These are phyloP conservation scores for Corydoras maculifer DNA, from an alignment of 2,113 vertebrate genomes.

Conservation along the genomic window DNA sequence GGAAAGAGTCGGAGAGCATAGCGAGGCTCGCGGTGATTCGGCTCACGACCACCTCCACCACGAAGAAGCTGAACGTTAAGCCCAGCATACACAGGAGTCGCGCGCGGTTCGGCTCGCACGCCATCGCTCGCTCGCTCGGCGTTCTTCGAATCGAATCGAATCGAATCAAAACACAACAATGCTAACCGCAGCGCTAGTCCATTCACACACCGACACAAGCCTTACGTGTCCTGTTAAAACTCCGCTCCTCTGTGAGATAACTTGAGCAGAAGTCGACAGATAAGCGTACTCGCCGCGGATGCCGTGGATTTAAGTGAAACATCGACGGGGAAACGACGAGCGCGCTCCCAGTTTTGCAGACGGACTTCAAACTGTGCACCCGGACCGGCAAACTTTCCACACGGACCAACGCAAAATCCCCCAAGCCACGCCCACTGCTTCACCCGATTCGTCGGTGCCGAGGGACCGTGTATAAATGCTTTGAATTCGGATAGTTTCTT, in stretches of 20 bases:
- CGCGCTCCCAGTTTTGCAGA: slow-evolving; percentile 67
- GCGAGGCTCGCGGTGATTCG: slow-evolving; percentile 85
- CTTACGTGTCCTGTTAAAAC: not conserved
- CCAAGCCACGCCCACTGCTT: slow-evolving; percentile 37
- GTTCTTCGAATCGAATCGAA: not conserved
- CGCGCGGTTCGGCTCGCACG: slow-evolving; percentile 73
- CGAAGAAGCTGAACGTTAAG: slow-evolving; percentile 88
- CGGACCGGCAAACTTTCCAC: slow-evolving; percentile 93
- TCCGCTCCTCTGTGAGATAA: too few species aligned
- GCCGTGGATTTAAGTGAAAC: not conserved
- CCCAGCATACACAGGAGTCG: slow-evolving; percentile 89
- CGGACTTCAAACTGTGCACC: slow-evolving; percentile 95
- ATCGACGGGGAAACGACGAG: not conserved
- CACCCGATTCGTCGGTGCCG: slow-evolving; percentile 40
- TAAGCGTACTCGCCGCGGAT: too few species aligned
- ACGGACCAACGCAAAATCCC: slow-evolving; percentile 67
- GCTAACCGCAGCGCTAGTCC: not conserved
- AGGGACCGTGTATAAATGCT: not conserved
- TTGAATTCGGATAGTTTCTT: too few species aligned
- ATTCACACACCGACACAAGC: not conserved
- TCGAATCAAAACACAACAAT: slow-evolving; percentile 21
- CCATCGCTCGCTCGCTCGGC: slow-evolving; percentile 46
- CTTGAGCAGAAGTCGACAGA: too few species aligned
- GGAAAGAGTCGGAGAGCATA: slow-evolving; percentile 97
- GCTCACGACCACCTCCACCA: slow-evolving; percentile 93